Conservation (phyloP, 2,888 invertebrate species). For the Phoenoteleia sp. region DNA sequence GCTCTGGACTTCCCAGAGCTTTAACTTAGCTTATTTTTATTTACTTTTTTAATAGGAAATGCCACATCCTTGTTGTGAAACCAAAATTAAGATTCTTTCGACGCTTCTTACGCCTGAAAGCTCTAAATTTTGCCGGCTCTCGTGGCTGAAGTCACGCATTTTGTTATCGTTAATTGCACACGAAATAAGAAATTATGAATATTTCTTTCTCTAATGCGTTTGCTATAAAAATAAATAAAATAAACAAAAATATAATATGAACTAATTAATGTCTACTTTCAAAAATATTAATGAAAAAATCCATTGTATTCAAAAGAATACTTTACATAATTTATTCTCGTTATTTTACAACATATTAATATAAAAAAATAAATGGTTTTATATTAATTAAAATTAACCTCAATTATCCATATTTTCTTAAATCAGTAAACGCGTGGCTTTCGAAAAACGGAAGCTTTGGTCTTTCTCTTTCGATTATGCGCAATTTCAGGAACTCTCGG, state of each 20-base stretch:
- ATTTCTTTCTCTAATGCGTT: no score
- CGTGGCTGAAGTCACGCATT: slow-evolving; percentile 10
- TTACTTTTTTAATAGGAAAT: slow-evolving; percentile 41
- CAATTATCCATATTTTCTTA: neutral
- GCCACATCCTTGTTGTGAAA: slow-evolving; percentile 23
- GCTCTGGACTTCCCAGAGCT: slow-evolving; percentile 47
- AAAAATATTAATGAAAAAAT: no score
- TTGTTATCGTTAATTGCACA: neutral
- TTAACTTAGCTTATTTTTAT: slow-evolving; percentile 38
- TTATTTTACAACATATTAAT: no score
- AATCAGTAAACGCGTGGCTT: slow-evolving; percentile 7
- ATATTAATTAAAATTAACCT: neutral
- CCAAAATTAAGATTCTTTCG: neutral
- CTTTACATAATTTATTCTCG: no score
- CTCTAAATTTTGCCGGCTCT: neutral
- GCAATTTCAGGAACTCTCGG: neutral
- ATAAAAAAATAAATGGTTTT: no score
- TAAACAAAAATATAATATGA: no score
- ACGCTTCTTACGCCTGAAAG: neutral
- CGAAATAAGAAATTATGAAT: neutral
- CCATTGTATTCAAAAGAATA: no score
- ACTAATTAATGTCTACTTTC: no score
- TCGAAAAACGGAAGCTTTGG: slow-evolving; percentile 38
- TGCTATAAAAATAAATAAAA: no score
- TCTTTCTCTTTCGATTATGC: slow-evolving; percentile 27